Evolutionary conservation across 2,888 invertebrate species (phyloP).

Genomic region (Drosophila putrida): DNA sequence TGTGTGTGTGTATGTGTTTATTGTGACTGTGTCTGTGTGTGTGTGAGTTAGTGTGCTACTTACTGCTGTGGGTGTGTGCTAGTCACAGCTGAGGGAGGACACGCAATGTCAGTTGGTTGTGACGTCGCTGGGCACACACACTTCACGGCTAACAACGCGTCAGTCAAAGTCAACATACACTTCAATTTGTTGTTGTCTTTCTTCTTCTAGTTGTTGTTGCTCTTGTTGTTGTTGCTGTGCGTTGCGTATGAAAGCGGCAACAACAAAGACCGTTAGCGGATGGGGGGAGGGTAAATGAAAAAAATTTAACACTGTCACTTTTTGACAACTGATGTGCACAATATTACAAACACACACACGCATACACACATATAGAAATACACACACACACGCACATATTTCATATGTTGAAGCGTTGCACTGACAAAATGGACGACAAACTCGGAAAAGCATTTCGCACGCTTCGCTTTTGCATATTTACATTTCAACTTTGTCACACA

Average conservation of each 20-base stretch:
- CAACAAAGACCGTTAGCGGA: conserved; percentile 20
- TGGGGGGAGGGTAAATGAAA: conserved; percentile 39
- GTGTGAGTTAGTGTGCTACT: conserved; percentile 12
- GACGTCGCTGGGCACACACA: conserved; percentile 56
- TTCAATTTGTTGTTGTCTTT: conserved; percentile 53
- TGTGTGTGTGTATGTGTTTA: conserved; percentile 21
- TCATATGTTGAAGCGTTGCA: conserved; percentile 42
- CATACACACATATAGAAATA: not conserved
- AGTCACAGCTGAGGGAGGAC: conserved; percentile 31
- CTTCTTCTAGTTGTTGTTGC: not conserved
- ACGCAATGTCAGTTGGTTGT: conserved; percentile 58
- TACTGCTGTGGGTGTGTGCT: conserved; percentile 36
- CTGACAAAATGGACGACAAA: conserved; percentile 41
- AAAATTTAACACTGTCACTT: conserved; percentile 77
- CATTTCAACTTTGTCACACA: conserved; percentile 70
- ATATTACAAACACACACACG: conserved; percentile 3
- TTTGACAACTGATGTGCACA: conserved; percentile 58
- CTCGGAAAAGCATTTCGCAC: conserved; percentile 42
- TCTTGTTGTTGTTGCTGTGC: conserved; percentile 15
- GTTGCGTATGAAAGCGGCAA: conserved; percentile 20
- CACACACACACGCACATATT: conserved; percentile 12
- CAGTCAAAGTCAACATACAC: conserved; percentile 77
- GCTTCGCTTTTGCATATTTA: conserved; percentile 65
- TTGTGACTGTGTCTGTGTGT: conserved; percentile 10
- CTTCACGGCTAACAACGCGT: conserved; percentile 77